These are phyloP conservation scores for Solenopsis fugax DNA, from an alignment of 1,140 invertebrate genomes.

Conservation along the genomic window DNA sequence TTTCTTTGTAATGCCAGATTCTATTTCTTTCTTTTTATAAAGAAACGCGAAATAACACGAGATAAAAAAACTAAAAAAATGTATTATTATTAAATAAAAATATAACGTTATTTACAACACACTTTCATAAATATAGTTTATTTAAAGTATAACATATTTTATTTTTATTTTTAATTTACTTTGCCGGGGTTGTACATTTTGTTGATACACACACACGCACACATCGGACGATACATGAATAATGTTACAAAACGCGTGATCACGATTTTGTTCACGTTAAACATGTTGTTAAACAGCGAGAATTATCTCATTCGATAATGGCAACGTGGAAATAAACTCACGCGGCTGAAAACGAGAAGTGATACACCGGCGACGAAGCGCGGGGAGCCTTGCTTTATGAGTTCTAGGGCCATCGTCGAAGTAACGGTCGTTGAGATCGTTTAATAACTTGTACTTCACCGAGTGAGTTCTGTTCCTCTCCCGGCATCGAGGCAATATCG, in stretches of 20 bases:
- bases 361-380: slow-evolving; percentile 32
- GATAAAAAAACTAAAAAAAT: too few species aligned
- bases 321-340: slow-evolving; percentile 1
- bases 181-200: too few species aligned
- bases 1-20: background rate
- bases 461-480: slow-evolving; percentile 40
- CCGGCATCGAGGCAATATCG: slow-evolving; percentile 42
- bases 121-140: too few species aligned
- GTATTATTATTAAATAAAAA: too few species aligned
- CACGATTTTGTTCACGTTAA: background rate
- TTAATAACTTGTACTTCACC: slow-evolving; percentile 59
- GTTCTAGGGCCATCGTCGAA: slow-evolving; percentile 38
- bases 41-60: background rate
- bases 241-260: background rate
- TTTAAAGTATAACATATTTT: too few species aligned
- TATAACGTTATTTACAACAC: too few species aligned
- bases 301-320: slow-evolving; percentile 2
- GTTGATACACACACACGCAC: background rate
- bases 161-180: too few species aligned
- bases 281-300: background rate
- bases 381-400: slow-evolving; percentile 31
- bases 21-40: background rate
- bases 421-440: slow-evolving; percentile 45
- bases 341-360: slow-evolving; percentile 7
- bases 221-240: background rate